Base-by-base conservation (phyloP, 2,888 invertebrate genomes). In the Didymodactylos carnosus region DNA sequence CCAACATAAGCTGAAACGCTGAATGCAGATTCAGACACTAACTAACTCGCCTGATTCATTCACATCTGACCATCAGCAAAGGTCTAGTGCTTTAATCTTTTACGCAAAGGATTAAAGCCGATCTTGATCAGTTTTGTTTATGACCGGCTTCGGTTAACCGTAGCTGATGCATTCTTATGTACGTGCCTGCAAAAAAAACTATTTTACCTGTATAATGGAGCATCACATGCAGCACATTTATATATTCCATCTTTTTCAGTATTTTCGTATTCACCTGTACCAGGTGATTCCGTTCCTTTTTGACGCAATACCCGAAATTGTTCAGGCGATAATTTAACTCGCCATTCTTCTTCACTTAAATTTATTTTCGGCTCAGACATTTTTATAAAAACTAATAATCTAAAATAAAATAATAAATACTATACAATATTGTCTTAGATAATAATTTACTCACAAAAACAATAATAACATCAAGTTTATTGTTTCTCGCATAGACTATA, bases 291-390 rank as follows among this genome's bases (percentile, higher is more conserved):
- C 2, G 71, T 71, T n/a, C 40, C 71, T 35, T 51, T 46, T 23
- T 27, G n/a, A 27, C 71, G 46, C 39, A 51, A 35, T 49, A 71
- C 40, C n/a, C 71, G 71, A 71, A 41, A 71, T 77, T 83, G 83
- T 73, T 85, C 84, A n/a, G 82, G 81, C 6, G 82, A 81, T 41
- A 86, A 79, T 43, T 81, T 79, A 73, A 82, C 78, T 73, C 81
- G 80, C 85, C 86, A 86, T 72, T 85, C 83, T 27, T 27, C 35
- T 29, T 74, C 74, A 27, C 29, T 10, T 35, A 62, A 19, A 35
- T 62, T 62, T 5, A 62, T 11, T 8, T 16, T 7, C 11, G 62
- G 29, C n/a, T 2, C 4, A 19, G 62, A 62, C 62, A 62, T 62
- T 10, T 8, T 62, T 35, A 29, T 8, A 49, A 49, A 49, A 49